Base-by-base conservation (phyloP, 1,140 invertebrate genomes). In the Bombus fervidus region DNA sequence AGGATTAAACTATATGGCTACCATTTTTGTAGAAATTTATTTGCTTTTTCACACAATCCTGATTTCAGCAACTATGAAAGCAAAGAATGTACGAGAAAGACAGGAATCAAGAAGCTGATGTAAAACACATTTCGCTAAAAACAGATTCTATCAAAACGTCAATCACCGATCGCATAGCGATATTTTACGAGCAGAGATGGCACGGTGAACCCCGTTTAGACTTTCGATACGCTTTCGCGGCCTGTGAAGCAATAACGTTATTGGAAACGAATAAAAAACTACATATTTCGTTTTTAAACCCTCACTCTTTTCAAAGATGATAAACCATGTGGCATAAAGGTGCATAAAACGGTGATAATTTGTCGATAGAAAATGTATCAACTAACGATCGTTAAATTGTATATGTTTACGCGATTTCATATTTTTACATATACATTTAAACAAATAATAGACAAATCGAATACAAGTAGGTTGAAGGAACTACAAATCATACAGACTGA, bases 201-300 rank as follows among this genome's bases (percentile, higher is more conserved):
- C 74, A 47, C 31, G 4, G 10, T 13, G 22, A 6, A 57, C 22
- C 13, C 22, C 25, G 57, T 53, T 15, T n/a, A 31, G 76, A 76
- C 25, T n/a, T 62, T 39, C 18, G 39, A 68, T 47, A 47, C 6
- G 43, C 12, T 43, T 47, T 37, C 31, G 25, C 31, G 31, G 6
- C 28, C 64, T 2, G 22, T 43, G 22, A 4, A 5, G 12, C 59
- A 34, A 68, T 79, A 47, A 66, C 10, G 37, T 59, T 78, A 37
- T n/a, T 53, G 59, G 18, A 78, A 66, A 78, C n/a, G 59, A 66
- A 66, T 78, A 43, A 64, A 66, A 31, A 41, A 28, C 25, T 62
- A 62, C 18, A 22, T 22, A 28, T 28, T 62, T 62, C 57, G 34
- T 59, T 47, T 62, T 39, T 37, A 15, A 3, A 15, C 28, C 4